Evolutionary conservation across 2,113 vertebrate genomes (phyloP).

Genomic region (Nyctibius bracteatus): DNA sequence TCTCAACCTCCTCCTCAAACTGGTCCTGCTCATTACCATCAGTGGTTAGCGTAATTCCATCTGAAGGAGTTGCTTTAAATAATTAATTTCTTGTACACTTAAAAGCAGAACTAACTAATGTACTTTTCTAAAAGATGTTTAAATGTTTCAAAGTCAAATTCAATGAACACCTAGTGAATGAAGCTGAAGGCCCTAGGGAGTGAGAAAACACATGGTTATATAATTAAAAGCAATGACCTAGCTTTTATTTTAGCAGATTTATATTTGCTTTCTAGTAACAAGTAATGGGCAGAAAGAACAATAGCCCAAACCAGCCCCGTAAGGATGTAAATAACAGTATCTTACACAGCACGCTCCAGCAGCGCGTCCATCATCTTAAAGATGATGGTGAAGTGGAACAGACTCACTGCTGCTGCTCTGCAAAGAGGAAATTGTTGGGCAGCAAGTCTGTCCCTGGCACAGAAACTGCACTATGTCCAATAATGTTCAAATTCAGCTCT

Average conservation of each 20-base stretch:
- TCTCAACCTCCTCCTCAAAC: background rate
- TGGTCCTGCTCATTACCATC: background rate
- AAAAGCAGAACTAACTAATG: background rate
- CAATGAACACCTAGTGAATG: background rate
- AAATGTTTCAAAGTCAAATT: background rate
- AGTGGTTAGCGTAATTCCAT: background rate
- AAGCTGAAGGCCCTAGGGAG: background rate
- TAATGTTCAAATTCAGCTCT: background rate
- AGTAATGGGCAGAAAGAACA: background rate
- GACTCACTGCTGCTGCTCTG: background rate
- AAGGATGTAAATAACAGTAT: background rate
- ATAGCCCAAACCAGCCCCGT: accelerated
- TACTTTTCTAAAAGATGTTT: background rate
- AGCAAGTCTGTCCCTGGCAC: background rate
- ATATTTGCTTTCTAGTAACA: background rate
- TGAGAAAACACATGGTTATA: accelerated
- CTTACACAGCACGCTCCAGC: background rate
- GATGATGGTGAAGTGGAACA: background rate
- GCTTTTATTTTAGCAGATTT: background rate
- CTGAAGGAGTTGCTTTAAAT: background rate
- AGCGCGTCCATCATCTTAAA: background rate
- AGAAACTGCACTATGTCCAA: background rate
- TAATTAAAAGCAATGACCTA: background rate
- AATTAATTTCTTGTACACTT: background rate
- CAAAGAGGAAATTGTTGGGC: background rate